Percentiles rank a stretch among this genome's conserved stretches.
Evolutionary conservation across 2,113 vertebrate species (phyloP).

Genomic region (Beaufortia kweichowensis): DNA sequence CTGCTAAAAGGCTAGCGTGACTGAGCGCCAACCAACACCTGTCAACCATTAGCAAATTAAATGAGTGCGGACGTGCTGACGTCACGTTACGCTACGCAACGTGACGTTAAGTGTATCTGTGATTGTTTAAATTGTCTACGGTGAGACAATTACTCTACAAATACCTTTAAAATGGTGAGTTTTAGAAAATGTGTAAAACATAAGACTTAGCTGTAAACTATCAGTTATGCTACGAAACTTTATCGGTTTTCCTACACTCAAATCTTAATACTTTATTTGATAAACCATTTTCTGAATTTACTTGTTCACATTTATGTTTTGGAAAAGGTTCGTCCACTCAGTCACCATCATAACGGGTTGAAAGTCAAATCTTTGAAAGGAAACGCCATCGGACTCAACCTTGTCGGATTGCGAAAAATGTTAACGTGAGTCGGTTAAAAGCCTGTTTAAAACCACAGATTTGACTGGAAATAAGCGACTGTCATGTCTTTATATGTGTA

Average conservation of each 20-base stretch:
- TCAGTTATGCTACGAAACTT: no score
- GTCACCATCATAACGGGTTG: neutral
- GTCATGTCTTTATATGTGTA: neutral
- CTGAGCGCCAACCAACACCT: neutral
- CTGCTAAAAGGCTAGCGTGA: no score
- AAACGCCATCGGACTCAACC: neutral
- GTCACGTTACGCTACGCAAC: neutral
- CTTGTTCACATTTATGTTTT: neutral
- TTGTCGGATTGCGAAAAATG: neutral
- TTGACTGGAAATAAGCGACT: no score
- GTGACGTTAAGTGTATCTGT: neutral
- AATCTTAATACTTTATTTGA: neutral
- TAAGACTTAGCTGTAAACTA: no score
- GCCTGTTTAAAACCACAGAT: neutral
- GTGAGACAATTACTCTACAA: neutral
- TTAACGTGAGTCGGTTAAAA: neutral
- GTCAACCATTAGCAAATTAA: neutral
- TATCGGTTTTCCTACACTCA: no score
- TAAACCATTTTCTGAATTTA: neutral
- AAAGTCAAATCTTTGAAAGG: slow-evolving; percentile 13
- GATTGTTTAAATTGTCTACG: neutral
- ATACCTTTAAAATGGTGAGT: slow-evolving; percentile 17
- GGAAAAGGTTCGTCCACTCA: slow-evolving; percentile 18
- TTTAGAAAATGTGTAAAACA: neutral
- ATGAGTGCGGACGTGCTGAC: neutral